Evolutionary conservation across 2,113 vertebrate species (phyloP).

Genomic region (Sander vitreus): DNA sequence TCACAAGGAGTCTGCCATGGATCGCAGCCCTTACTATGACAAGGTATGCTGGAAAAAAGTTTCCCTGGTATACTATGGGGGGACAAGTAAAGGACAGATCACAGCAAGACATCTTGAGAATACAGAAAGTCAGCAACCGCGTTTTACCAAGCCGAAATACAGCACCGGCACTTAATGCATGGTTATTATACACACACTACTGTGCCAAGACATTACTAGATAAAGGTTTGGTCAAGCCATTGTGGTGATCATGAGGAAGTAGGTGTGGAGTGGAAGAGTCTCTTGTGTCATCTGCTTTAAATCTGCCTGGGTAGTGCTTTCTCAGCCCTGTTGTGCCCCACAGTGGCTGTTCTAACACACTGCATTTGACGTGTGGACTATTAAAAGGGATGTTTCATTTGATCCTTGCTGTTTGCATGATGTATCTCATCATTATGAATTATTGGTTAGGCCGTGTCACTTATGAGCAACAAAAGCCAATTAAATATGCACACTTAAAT

Average conservation of each 20-base stretch:
- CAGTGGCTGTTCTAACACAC: slow-evolving; percentile 49
- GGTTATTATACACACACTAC: neutral
- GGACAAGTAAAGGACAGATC: neutral
- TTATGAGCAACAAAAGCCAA: neutral
- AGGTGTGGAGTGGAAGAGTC: neutral
- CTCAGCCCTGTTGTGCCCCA: slow-evolving; percentile 42
- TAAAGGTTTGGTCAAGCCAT: neutral
- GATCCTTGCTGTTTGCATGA: neutral
- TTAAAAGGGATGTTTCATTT: slow-evolving; percentile 1
- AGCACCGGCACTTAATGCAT: neutral
- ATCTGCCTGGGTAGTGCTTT: neutral
- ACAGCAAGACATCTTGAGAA: neutral
- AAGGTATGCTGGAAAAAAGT: slow-evolving; percentile 59
- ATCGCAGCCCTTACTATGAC: slow-evolving; percentile 94
- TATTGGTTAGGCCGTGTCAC: too few species aligned
- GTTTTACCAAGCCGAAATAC: too few species aligned
- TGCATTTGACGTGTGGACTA: slow-evolving; percentile 22
- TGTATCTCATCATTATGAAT: neutral
- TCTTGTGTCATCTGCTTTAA: neutral
- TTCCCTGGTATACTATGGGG: neutral
- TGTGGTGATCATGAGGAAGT: neutral
- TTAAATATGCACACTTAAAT: neutral
- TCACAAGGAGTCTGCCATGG: slow-evolving; percentile 95
- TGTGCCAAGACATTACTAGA: neutral
- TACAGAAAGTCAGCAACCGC: too few species aligned